Evolutionary conservation across 2,113 vertebrate genomes (phyloP).

Genomic region (Silurus meridionalis): DNA sequence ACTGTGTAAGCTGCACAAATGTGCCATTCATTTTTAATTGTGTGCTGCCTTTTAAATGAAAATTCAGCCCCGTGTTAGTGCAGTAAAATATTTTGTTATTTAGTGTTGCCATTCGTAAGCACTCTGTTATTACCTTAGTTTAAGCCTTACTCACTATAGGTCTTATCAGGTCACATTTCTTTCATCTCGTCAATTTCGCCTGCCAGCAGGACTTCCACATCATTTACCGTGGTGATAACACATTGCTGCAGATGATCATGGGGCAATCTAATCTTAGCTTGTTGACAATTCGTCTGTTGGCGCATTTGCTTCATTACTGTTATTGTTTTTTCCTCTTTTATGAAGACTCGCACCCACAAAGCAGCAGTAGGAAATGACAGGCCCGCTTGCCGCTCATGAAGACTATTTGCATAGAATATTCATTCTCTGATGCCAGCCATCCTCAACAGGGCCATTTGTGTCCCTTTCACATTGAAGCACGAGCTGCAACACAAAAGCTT

Average conservation of each 20-base stretch:
- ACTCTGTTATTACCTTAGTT: not conserved
- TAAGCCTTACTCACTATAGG: not conserved
- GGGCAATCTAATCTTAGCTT: conserved; percentile 32
- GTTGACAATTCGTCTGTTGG: conserved; percentile 21
- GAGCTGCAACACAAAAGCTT: conserved; percentile 40
- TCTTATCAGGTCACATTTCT: conserved; percentile 1
- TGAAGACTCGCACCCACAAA: conserved; percentile 33
- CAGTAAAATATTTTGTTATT: not conserved
- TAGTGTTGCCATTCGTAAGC: not conserved
- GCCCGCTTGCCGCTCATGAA: conserved; percentile 28
- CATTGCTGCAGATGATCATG: conserved; percentile 1
- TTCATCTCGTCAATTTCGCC: not conserved
- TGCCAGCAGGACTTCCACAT: conserved; percentile 6
- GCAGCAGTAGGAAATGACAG: conserved; percentile 44
- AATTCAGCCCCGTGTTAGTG: not conserved
- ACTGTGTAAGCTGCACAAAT: not conserved
- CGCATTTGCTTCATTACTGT: conserved; percentile 40
- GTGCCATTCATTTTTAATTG: not conserved
- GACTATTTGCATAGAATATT: conserved; percentile 52
- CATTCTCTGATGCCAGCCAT: conserved; percentile 46
- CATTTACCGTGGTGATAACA: conserved; percentile 22
- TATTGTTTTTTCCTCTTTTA: conserved; percentile 29
- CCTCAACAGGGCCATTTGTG: conserved; percentile 53
- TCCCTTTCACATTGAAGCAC: conserved; percentile 47
- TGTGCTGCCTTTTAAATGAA: not conserved